phyloP scores from a whole-genome alignment of 2,888 invertebrate genomes.

The Polydrusus tereticollis region DNA sequence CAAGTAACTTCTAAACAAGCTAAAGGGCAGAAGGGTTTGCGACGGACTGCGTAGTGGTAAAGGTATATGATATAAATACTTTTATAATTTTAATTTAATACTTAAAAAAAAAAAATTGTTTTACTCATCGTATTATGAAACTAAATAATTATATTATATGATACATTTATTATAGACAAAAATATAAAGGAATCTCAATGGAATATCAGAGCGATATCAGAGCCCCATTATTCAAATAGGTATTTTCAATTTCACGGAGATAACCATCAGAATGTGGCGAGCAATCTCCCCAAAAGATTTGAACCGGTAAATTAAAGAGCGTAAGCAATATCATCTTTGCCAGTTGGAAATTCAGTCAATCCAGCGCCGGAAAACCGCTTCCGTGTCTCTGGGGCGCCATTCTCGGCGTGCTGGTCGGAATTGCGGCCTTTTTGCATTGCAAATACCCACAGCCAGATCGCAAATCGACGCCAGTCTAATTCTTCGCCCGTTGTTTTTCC shows the following conservation, averaged over 20 bases:
- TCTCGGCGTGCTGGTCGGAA: constrained; percentile 16
- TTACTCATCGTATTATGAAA: no score
- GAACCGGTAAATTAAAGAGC: constrained; percentile 41
- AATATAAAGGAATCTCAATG: constrained; percentile 22
- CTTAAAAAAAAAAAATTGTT: no score
- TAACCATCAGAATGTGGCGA: constrained; percentile 35
- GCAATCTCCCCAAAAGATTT: constrained; percentile 48
- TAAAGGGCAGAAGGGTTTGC: no score
- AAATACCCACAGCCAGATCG: constrained; percentile 6
- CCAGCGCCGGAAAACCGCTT: constrained; percentile 36
- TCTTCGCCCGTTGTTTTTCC: constrained; percentile 23
- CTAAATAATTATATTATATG: no score
- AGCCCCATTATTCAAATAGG: constrained; percentile 46
- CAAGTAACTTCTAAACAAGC: no score
- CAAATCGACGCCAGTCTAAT: constrained; percentile 36
- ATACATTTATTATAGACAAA: no score
- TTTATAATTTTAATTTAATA: no score
- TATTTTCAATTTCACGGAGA: constrained; percentile 42
- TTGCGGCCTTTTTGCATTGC: constrained; percentile 40
- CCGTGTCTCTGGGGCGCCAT: constrained; percentile 40
- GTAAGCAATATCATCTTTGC: constrained; percentile 31
- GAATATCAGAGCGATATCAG: constrained; percentile 32
- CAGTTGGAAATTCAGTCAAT: constrained; percentile 38
- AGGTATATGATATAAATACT: no score
- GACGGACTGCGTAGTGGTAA: no score